A percentile compares a stretch with the other conserved stretches of the same genome.
Evolutionary conservation across 2,888 invertebrate genomes (phyloP).

Genomic region (Drosophila koepferae): DNA sequence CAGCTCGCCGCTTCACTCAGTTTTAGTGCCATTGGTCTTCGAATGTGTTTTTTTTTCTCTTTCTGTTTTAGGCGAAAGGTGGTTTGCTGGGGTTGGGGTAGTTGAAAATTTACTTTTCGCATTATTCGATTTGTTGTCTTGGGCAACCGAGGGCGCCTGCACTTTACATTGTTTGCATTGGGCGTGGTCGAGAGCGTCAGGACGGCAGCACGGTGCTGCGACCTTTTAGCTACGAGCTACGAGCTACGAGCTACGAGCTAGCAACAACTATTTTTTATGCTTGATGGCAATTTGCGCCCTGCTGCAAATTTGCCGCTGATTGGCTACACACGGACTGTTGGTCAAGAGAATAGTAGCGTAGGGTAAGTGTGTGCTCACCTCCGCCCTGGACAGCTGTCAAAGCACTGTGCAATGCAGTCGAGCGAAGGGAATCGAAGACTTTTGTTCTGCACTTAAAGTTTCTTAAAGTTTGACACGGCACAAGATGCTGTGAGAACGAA

Average conservation of each 20-base stretch:
- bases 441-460: slow-evolving; percentile 51
- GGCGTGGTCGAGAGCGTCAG: slow-evolving; percentile 19
- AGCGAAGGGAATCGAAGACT: slow-evolving; percentile 31
- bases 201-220: slow-evolving; percentile 26
- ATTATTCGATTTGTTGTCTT: slow-evolving; percentile 80
- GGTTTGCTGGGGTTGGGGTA: slow-evolving; percentile 13
- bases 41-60: slow-evolving; percentile 5
- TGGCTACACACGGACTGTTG: slow-evolving; percentile 63
- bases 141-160: slow-evolving; percentile 69
- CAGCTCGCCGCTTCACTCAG: slow-evolving; percentile 21
- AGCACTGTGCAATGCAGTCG: slow-evolving; percentile 51
- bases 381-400: slow-evolving; percentile 66
- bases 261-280: slow-evolving; percentile 73
- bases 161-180: slow-evolving; percentile 72
- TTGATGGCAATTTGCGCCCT: slow-evolving; percentile 79
- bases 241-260: slow-evolving; percentile 37
- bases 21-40: slow-evolving; percentile 59
- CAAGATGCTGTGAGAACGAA: slow-evolving; percentile 12
- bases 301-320: slow-evolving; percentile 78
- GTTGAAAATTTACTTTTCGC: slow-evolving; percentile 81
- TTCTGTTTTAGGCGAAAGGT: slow-evolving; percentile 6
- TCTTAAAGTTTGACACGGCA: slow-evolving; percentile 53
- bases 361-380: slow-evolving; percentile 29
- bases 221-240: slow-evolving; percentile 60
- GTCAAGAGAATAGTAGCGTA: slow-evolving; percentile 16